A percentile compares a stretch with the other conserved stretches of the same genome.
phyloP scores from a whole-genome alignment of 2,113 vertebrate genomes.

The Meriones unguiculatus region DNA sequence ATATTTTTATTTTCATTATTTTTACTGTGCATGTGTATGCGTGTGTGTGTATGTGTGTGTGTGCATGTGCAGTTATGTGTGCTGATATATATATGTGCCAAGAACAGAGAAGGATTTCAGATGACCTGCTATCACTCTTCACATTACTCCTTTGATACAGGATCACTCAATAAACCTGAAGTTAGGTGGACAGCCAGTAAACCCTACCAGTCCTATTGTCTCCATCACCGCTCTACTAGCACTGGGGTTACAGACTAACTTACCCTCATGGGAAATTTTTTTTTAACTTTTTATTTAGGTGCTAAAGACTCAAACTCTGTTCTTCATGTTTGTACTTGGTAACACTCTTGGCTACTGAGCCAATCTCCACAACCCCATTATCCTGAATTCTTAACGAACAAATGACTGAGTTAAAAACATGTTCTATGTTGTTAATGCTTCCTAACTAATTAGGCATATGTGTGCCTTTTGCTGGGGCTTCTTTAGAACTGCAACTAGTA shows the following conservation, averaged over 20 bases:
- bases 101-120: neutral
- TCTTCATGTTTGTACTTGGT: no score
- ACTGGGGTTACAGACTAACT: neutral
- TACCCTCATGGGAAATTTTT: neutral
- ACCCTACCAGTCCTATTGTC: no score
- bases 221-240: neutral
- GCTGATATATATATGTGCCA: no score
- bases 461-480: neutral
- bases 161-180: neutral
- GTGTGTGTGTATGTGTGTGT: neutral
- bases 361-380: neutral
- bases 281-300: neutral
- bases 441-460: slow-evolving; percentile 13
- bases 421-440: slow-evolving; percentile 29
- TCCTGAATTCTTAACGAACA: neutral
- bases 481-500: slow-evolving; percentile 70
- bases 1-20: neutral
- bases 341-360: neutral
- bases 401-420: neutral
- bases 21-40: no score
- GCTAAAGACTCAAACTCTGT: neutral
- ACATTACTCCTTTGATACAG: neutral
- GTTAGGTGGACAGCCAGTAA: neutral
- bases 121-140: no score
- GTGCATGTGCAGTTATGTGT: neutral